Evolutionary conservation across 2,888 invertebrate species (phyloP), one percentile per base, ranked within the genome.

Genomic region (Danaus chrysippus): DNA sequence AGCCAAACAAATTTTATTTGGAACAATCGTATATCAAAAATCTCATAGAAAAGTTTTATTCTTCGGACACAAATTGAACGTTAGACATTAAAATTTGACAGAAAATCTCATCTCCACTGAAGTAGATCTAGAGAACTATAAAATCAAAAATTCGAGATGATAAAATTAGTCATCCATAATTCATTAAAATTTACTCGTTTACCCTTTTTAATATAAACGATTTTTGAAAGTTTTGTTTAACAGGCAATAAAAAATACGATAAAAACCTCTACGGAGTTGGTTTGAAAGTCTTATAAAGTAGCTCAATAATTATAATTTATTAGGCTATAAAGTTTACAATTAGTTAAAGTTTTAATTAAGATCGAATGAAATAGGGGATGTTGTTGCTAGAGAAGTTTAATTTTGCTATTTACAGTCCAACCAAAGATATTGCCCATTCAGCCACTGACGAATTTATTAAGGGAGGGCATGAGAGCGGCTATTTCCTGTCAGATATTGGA

Each of bases 401-500:
- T 58, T 19, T 59, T 68, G n/a, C 60, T 56, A 55, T 74, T 83
- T 82, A 61, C 92, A 95, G 96, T 96, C 72, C 95, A 95, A 68
- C 96, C 96, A 56, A 96, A 95, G 92, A 96, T 96, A 75, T 92
- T 96, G 86, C 96, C 96, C 46, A 96, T 96, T 76, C 95, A 94
- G 77, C 94, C 96, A 49, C 93, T 96, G 92, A 96, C 95, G 65
- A 94, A 95, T 81, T 92, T 96, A 80, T 89, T 96, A 67, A 91
- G 95, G 52, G 96, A 96, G 88, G 96, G 96, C 62, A 95, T 97
- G 94, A 92, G 97, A 72, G 96, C 96, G 42, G 96, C 96, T 65
- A 96, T 97, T 79, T 95, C 96, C 71, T 97, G 97, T 83, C 96
- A 96, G 88, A 96, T 97, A 81, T 93, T 97, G 80, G 96, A 97